phyloP scores from a whole-genome alignment of 2,888 invertebrate genomes.

The Pharmacophagus antenor region DNA sequence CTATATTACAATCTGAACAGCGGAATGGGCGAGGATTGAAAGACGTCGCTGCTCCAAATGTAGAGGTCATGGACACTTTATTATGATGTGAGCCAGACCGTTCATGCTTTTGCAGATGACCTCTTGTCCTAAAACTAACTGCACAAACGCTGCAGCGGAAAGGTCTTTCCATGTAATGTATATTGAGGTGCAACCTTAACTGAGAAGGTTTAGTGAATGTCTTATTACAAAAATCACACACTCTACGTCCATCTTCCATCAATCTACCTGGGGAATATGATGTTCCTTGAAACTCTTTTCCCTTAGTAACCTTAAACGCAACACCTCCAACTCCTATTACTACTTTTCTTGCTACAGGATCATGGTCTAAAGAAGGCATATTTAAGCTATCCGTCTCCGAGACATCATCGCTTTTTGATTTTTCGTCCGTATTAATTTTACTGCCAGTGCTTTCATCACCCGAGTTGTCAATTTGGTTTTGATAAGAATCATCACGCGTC shows the following conservation, averaged over 20 bases:
- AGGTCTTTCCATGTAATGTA: conserved; percentile 96
- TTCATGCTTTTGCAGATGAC: conserved; percentile 96
- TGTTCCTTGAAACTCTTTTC: conserved; percentile 72
- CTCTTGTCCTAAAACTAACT: conserved; percentile 93
- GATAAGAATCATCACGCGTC: conserved; percentile 58
- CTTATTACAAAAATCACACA: conserved; percentile 93
- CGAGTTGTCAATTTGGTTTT: conserved; percentile 54
- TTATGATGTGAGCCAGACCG: conserved; percentile 95
- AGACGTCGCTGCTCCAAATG: conserved; percentile 91
- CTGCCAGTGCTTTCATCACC: conserved; percentile 52
- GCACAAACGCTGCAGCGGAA: conserved; percentile 95
- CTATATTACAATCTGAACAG: conserved; percentile 97
- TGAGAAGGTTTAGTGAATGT: conserved; percentile 95
- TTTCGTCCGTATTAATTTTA: conserved; percentile 56
- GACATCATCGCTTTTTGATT: conserved; percentile 49
- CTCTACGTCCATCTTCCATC: conserved; percentile 87
- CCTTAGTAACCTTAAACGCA: conserved; percentile 79
- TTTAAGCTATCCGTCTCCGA: conserved; percentile 61
- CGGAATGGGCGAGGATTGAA: conserved; percentile 97
- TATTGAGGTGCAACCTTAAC: conserved; percentile 94
- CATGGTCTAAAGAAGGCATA: conserved; percentile 62
- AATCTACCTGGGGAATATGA: conserved; percentile 78
- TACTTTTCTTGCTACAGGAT: conserved; percentile 79
- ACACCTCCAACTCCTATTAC: conserved; percentile 84
- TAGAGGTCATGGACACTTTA: conserved; percentile 93